Percentiles rank a stretch among this genome's conserved stretches.
Evolutionary conservation across 37 sponge, comb jelly and placozoan genomes (phyloP).

Genomic region (Oopsacas minuta): DNA sequence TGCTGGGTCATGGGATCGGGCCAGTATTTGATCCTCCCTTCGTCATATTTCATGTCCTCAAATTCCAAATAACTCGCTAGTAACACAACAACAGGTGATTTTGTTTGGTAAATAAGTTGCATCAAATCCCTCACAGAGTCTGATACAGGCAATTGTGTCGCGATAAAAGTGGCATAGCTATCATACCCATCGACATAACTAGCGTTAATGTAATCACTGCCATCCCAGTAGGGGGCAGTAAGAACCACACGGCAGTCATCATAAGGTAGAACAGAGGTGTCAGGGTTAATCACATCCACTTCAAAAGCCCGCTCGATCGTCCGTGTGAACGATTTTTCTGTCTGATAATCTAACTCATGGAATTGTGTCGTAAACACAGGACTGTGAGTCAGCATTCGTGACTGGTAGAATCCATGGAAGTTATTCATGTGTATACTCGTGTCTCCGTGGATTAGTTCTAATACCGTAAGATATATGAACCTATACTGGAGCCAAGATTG

Average conservation of each 20-base stretch:
- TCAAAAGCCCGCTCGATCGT: neutral
- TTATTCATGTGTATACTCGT: neutral
- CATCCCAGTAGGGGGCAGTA: neutral
- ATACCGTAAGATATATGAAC: neutral
- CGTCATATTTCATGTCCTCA: neutral
- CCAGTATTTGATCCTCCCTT: neutral
- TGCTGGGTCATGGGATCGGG: constrained; percentile 15
- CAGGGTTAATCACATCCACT: neutral
- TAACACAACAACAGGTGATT: neutral
- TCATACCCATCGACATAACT: neutral
- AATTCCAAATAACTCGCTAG: neutral
- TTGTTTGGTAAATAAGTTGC: neutral
- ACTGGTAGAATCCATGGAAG: neutral
- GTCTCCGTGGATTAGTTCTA: neutral
- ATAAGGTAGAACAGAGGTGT: neutral
- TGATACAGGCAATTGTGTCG: neutral
- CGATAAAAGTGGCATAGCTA: neutral
- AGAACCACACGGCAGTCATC: neutral
- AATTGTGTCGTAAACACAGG: neutral
- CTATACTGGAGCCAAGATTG: neutral
- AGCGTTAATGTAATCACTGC: neutral
- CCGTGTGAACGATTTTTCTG: neutral
- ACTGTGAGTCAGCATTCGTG: neutral
- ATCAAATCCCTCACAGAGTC: neutral
- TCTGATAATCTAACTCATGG: neutral